Base-by-base conservation (phyloP, 2,888 invertebrate genomes). In the Conchocele bisecta region DNA sequence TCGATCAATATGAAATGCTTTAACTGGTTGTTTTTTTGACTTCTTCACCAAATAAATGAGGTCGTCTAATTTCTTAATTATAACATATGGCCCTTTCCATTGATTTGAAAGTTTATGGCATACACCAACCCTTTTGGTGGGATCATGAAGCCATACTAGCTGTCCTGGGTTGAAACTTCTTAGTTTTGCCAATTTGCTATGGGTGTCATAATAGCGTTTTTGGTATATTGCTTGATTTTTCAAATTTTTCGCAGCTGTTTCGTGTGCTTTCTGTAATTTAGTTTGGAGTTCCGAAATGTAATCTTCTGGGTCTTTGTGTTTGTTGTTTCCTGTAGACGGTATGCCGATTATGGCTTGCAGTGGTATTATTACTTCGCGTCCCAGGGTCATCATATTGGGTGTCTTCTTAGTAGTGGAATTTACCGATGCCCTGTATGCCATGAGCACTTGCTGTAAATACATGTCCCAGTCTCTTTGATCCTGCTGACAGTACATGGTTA, bases 351-450 rank as follows among this genome's bases (percentile, higher is more conserved):
- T 29, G 15, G 48, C 64, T 29, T 79, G 67, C n/a, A 75, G 13
- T 9, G 79, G 76, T 11, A 83, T 44, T 2, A 31, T 54, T 6
- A 75, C 39, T 13, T 83, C 75, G 9, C 72, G 31, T 9, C 69
- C 69, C 15, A 74, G 33, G 17, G 60, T 51, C 50, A 74, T 56
- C 33, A 37, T 42, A 42, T 74, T 79, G 7, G 83, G 84, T 4
- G 71, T 72, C 39, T 74, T 50, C 0, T 61, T 57, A 9, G 82
- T 83, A 7, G 64, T 60, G 4, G 72, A 29, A 28, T 85, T 71
- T 4, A 54, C n/a, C 4, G 64, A 71, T 2, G 73, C 60, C 17
- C 83, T 35, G 37, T 42, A 61, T 11, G 61, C 61, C 60, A 60
- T 60, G 26, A 50, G 37, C 3, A 60, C 60, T 33, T 51, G 51